A percentile compares a stretch with the other conserved stretches of the same genome.
Evolutionary conservation across 2,113 vertebrate genomes (phyloP).

Genomic region (Puffinus mauretanicus): DNA sequence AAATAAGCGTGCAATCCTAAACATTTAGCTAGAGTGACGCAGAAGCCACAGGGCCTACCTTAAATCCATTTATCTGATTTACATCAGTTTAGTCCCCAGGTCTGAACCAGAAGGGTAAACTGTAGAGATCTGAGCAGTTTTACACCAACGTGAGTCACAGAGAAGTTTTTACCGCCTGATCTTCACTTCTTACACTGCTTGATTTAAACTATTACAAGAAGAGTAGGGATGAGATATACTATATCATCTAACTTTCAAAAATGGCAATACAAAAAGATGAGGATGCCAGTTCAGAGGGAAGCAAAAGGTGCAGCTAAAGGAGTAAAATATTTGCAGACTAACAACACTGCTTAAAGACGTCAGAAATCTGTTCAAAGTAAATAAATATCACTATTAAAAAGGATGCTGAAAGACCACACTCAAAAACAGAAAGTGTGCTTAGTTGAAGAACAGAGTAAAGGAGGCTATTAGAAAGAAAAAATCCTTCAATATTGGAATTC

Average conservation of each 20-base stretch:
- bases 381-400: neutral
- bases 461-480: neutral
- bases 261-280: neutral
- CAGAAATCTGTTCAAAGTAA: neutral
- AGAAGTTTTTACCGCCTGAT: neutral
- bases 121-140: neutral
- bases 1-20: neutral
- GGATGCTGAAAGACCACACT: neutral
- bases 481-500: neutral
- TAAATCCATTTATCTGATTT: neutral
- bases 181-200: neutral
- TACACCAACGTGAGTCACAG: neutral
- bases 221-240: neutral
- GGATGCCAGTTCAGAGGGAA: neutral
- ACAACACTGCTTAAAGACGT: neutral
- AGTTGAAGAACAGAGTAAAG: neutral
- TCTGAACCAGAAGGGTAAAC: neutral
- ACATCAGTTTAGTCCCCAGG: neutral
- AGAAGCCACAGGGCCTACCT: neutral
- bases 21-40: accelerated
- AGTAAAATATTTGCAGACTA: neutral
- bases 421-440: neutral
- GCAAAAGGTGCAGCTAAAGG: neutral
- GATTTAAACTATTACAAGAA: neutral
- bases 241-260: neutral